Conservation (phyloP, 1,140 invertebrate species). For the Listronotus oregonensis region DNA sequence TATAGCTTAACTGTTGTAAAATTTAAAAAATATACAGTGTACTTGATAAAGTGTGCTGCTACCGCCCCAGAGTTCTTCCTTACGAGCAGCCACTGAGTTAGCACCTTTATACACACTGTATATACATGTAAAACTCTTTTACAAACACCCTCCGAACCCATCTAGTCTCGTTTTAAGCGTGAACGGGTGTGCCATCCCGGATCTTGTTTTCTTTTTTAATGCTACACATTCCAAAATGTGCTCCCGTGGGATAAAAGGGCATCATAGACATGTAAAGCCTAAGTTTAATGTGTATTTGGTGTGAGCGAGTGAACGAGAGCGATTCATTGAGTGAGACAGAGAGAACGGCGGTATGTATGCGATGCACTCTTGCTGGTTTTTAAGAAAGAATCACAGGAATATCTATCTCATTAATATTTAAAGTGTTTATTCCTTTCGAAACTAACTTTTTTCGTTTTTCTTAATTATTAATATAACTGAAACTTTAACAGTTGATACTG, state of each 20-base stretch:
- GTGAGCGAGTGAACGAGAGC: slow-evolving; percentile 18
- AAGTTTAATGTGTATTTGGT: slow-evolving; percentile 11
- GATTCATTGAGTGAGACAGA: slow-evolving; percentile 15
- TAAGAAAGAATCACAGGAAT: not conserved
- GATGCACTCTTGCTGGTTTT: not conserved
- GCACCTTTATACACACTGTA: too few relatives aligned
- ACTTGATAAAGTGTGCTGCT: too few relatives aligned
- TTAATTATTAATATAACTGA: too few relatives aligned
- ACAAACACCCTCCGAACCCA: not conserved
- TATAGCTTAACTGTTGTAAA: too few relatives aligned
- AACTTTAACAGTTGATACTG: too few relatives aligned
- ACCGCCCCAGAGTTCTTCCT: not conserved
- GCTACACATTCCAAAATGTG: slow-evolving; percentile 55
- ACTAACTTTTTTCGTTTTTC: too few relatives aligned
- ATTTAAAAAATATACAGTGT: too few relatives aligned
- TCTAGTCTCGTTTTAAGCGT: slow-evolving; percentile 19
- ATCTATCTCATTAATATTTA: too few relatives aligned
- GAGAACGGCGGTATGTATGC: slow-evolving; percentile 9
- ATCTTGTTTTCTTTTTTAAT: slow-evolving; percentile 11
- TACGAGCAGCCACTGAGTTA: too few relatives aligned
- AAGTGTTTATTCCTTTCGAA: too few relatives aligned
- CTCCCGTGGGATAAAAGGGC: slow-evolving; percentile 57
- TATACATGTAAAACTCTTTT: not conserved
- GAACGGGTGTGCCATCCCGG: slow-evolving; percentile 29
- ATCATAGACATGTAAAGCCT: slow-evolving; percentile 50